phyloP scores from a whole-genome alignment of 2,113 vertebrate species.

The Planiliza haematocheilus region DNA sequence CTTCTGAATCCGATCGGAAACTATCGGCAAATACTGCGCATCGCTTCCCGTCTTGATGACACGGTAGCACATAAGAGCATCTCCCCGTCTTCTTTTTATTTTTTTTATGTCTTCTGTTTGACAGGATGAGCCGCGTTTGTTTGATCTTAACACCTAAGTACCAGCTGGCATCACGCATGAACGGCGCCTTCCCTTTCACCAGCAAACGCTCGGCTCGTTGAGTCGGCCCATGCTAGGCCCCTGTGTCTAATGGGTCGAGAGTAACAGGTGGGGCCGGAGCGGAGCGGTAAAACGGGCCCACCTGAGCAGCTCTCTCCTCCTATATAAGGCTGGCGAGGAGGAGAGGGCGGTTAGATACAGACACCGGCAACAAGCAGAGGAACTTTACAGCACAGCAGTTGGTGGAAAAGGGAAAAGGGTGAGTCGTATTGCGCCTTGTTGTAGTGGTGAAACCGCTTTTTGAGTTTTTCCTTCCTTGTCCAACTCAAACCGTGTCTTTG shows the following conservation, averaged over 20 bases:
- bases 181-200: constrained; percentile 36
- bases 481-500: not conserved
- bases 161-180: constrained; percentile 72
- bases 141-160: constrained; percentile 80
- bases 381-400: constrained; percentile 20
- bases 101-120: constrained; percentile 65
- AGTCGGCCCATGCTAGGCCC: constrained; percentile 36
- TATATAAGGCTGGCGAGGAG: constrained; percentile 55
- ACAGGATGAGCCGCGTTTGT: constrained; percentile 74
- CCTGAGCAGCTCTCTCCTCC: constrained; percentile 20
- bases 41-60: constrained; percentile 38
- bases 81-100: constrained; percentile 7
- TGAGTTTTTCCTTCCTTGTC: too few species aligned
- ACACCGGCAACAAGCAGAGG: constrained; percentile 54
- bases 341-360: constrained; percentile 30
- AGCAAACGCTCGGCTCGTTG: constrained; percentile 46
- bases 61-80: constrained; percentile 69
- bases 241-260: constrained; percentile 81
- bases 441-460: not conserved
- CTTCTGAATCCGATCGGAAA: constrained; percentile 28
- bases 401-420: constrained; percentile 53
- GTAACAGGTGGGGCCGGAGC: constrained; percentile 67
- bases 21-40: constrained; percentile 44
- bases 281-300: constrained; percentile 47
- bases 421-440: constrained; percentile 26